Evolutionary conservation across 1,140 invertebrate genomes (phyloP), one percentile per base, ranked within the genome.

Genomic region (Drosophila tani): DNA sequence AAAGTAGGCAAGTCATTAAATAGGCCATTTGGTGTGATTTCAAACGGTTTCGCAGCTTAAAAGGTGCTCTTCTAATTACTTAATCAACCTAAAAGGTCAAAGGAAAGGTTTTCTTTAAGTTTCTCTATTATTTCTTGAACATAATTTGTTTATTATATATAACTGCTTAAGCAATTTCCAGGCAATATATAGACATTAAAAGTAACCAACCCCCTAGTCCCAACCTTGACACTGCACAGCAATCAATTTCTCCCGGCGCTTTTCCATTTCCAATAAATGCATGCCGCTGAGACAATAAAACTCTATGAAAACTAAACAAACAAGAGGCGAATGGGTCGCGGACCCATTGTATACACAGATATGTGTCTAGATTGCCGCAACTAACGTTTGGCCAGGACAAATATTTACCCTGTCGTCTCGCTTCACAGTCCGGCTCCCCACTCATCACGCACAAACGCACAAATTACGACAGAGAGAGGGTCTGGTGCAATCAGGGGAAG

Each of bases 381-480:
- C 66, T 63, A 46, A 49, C 60, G 68, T 82, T 82, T 77, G 68
- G 51, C 47, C 57, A 64, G 65, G 21, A 19, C 62, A 85, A 85
- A 85, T 85, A 85, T 85, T 85, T 81, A 60, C 57, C 75, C 64
- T 81, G 81, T 66, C 76, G 74, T 85, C 74, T 77, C 73, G 50
- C 49, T 58, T 63, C 45, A 50, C 43, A 21, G 55, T 40, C 27
- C 47, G n/a, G 41, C 12, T 32, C 35, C 17, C 49, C 59, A 43
- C 58, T 70, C 51, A 69, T 59, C 63, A 81, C 82, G 82, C 82
- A 85, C 82, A 85, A 85, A 78, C 79, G 82, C 78, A 85, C 82
- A 70, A 85, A 85, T 85, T 85, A 75, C 68, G 50, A 3, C 3
- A 7, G 15, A 19, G 11, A n/a, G n/a, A n/a, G n/a, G 14, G 58